Base-by-base conservation (phyloP, 2,113 vertebrate genomes). In the Alouatta palliata region DNA sequence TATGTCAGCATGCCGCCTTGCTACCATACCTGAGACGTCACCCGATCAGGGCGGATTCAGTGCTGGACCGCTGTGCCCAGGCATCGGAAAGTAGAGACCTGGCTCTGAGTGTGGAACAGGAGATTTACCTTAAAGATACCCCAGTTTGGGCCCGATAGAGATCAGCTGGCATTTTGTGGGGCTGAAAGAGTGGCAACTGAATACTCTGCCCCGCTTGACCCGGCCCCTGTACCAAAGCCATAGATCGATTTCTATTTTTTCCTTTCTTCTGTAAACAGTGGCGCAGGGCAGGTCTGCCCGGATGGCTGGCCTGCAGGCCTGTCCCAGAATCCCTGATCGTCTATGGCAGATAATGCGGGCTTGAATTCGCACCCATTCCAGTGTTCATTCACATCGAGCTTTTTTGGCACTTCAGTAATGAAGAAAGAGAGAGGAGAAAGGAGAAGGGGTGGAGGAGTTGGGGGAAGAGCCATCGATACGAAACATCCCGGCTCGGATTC, bases 21-120 rank as follows among this genome's bases (percentile, higher is more conserved):
- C 97, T 79, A 11, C 21, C 14, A 47, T 71, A 87, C 92, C 97
- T 77, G 86, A 84, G 61, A 0, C 7, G 98, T 94, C 93, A 98
- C 90, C 95, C 5, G 98, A 99, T 98, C 98, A 0, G 64, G 80
- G 95, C 0, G 9, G 61, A 71, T 97, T 95, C 93, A 45, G 87
- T 0, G 7, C 66, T 97, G 95, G 98, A 97, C 95, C 27, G 90
- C 81, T 77, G 97, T 73, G 95, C 97, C 96, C 61, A 85, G 96
- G 94, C 97, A 49, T 75, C 96, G 98, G 98, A 98, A 98, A 98
- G 92, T 77, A 94, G 97, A 97, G 97, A 91, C 98, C 98, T 97
- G 96, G 98, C 96, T 79, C 45, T 40, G 76, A 94, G 13, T 96
- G 90, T 98, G 98, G 98, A 98, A 98, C 94, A 97, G 89, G 91